These are phyloP conservation scores for Hirundo rustica DNA, from an alignment of 2,797 vertebrate genomes.

Conservation along the genomic window DNA sequence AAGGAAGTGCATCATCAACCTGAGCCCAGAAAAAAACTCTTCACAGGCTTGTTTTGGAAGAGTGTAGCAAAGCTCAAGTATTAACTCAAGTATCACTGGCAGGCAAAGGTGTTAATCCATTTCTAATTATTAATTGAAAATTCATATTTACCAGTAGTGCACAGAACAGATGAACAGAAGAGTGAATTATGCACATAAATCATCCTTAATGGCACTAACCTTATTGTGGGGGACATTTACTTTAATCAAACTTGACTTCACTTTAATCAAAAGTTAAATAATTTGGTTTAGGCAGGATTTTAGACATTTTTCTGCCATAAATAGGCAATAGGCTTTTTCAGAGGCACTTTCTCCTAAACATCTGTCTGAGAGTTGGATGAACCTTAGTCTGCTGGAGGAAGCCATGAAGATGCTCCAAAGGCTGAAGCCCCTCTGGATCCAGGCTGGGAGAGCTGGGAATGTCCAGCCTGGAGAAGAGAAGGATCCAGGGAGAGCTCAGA, in stretches of 20 bases:
- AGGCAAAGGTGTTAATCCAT: background rate
- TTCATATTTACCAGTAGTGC: background rate
- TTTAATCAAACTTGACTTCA: background rate
- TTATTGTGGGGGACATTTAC: background rate
- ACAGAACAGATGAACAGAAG: background rate
- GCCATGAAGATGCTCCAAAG: fast-evolving
- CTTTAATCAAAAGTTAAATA: background rate
- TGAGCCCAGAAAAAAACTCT: background rate
- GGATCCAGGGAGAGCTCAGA: background rate
- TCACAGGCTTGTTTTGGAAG: background rate
- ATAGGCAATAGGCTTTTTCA: background rate
- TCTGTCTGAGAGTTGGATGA: background rate
- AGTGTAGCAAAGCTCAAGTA: background rate
- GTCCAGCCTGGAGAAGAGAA: background rate
- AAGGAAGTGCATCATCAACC: background rate
- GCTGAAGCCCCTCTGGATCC: background rate
- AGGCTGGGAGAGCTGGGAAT: background rate
- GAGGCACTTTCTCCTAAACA: background rate
- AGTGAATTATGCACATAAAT: background rate
- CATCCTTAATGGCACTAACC: background rate
- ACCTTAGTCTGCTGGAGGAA: background rate
- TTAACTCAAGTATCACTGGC: background rate
- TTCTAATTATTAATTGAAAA: background rate
- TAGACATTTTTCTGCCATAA: background rate
- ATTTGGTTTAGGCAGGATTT: background rate